Base-by-base conservation (phyloP, 92 coral and sea anemone species). In the Micromussa lordhowensis region DNA sequence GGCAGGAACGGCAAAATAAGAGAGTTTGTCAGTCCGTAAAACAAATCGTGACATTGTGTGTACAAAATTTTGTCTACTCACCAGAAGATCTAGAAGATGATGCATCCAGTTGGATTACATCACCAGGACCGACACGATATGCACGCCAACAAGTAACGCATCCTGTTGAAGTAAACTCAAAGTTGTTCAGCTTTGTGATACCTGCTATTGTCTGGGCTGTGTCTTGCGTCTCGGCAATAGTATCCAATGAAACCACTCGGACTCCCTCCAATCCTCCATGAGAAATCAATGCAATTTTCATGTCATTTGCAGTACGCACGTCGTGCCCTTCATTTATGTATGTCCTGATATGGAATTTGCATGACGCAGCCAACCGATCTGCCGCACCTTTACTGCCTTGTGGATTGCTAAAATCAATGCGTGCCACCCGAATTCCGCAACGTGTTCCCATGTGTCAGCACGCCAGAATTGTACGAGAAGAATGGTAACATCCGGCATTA, bases 401-500 rank as follows among this genome's bases (percentile, higher is more conserved):
- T 36, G 88, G 88, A 48, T 84, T 81, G 88, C 82, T 85, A 58
- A 85, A 85, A 40, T 85, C 88, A 32, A 0, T n/a, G 74, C 82
- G 80, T 15, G 28, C 81, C 21, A 85, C 82, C 76, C 64, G 90
- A 3, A 86, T 77, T 68, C 90, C 85, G 22, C 77, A 78, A 35
- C 78, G 59, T 26, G 68, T 75, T 77, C 78, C 44, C 49, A 78
- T 86, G 28, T 78, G 78, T 32, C 19, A 78, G 77, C 85, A 78
- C 34, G 73, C 36, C 17, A 78, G 78, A 38, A 86, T 69, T 61
- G 85, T 78, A 79, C 85, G 36, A 21, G 87, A 54, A 49, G 83
- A 82, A 48, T 88, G 91, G 77, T 88, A 88, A 71, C 88, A 88
- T 0, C 91, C 91, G 10, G 88, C 91, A 48, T 88, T 88, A 54